A percentile compares a stretch with the other conserved stretches of the same genome.
phyloP scores from a whole-genome alignment of 2,113 vertebrate genomes.

The Xiphias gladius region DNA sequence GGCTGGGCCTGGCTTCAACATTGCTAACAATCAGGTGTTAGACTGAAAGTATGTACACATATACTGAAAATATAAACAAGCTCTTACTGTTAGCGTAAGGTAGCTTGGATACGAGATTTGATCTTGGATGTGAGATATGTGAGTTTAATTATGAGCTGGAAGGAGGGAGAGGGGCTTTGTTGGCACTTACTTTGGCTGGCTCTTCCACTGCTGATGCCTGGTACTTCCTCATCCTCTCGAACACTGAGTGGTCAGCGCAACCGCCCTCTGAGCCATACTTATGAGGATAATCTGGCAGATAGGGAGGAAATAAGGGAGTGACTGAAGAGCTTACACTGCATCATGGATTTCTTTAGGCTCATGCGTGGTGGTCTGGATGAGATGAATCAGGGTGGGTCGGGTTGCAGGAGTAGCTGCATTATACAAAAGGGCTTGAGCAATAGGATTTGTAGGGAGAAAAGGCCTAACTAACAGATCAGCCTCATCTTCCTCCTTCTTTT shows the following conservation, averaged over 20 bases:
- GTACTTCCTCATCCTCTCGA: conserved; percentile 86
- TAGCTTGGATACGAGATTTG: not conserved
- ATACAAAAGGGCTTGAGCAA: not conserved
- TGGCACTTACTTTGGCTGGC: conserved; percentile 69
- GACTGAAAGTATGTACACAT: too few relatives aligned
- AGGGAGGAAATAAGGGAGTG: conserved; percentile 33
- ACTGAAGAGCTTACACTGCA: conserved; percentile 34
- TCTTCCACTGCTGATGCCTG: conserved; percentile 89
- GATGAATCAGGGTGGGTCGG: not conserved
- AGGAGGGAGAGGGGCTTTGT: not conserved
- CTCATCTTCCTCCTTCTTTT: not conserved
- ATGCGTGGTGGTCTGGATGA: not conserved
- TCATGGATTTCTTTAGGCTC: conserved; percentile 12
- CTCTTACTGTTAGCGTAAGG: not conserved
- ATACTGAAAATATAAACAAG: not conserved
- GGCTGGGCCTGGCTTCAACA: not conserved
- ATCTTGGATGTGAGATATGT: conserved; percentile 36
- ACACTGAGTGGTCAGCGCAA: conserved; percentile 94
- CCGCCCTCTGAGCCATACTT: conserved; percentile 95
- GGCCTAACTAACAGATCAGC: not conserved
- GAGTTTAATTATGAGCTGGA: conserved; percentile 26
- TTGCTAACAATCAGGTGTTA: not conserved
- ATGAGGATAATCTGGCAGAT: conserved; percentile 78
- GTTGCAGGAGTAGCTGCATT: conserved; percentile 4
- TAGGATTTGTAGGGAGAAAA: too few relatives aligned